Conservation (phyloP, 30 jellyfish, hydroid and myxozoan species). For the Cassiopea andromeda region DNA sequence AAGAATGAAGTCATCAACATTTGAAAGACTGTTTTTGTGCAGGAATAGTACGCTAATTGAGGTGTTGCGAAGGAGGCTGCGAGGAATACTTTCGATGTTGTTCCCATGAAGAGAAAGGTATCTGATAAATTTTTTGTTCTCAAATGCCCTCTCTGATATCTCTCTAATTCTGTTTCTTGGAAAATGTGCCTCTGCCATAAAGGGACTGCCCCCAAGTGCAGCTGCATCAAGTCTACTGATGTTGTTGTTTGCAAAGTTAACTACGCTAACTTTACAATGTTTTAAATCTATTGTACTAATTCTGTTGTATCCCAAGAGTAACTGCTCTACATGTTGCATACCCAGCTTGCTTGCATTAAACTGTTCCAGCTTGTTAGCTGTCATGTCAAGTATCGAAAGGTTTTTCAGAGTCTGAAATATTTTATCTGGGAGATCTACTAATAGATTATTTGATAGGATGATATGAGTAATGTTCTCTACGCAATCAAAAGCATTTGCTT, state of each 20-base stretch:
- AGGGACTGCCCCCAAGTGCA: not conserved
- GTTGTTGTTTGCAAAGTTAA: not conserved
- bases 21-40: slow-evolving; percentile 11
- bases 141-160: not conserved
- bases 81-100: slow-evolving; percentile 7
- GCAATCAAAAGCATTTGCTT: not conserved
- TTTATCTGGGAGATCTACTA: not conserved
- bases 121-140: not conserved
- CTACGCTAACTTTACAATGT: not conserved
- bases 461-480: no score
- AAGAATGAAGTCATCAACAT: slow-evolving; percentile 21
- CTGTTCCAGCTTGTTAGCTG: not conserved
- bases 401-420: not conserved
- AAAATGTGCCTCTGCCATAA: not conserved
- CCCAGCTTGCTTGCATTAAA: not conserved
- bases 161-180: not conserved
- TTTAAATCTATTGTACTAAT: not conserved
- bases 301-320: not conserved
- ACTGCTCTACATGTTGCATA: no score
- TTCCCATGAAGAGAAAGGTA: slow-evolving; percentile 1
- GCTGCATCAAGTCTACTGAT: not conserved
- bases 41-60: not conserved
- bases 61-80: slow-evolving; percentile 17
- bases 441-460: not conserved
- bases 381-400: not conserved